phyloP scores from a whole-genome alignment of 1,140 invertebrate genomes.

The Sinonovacula constricta region DNA sequence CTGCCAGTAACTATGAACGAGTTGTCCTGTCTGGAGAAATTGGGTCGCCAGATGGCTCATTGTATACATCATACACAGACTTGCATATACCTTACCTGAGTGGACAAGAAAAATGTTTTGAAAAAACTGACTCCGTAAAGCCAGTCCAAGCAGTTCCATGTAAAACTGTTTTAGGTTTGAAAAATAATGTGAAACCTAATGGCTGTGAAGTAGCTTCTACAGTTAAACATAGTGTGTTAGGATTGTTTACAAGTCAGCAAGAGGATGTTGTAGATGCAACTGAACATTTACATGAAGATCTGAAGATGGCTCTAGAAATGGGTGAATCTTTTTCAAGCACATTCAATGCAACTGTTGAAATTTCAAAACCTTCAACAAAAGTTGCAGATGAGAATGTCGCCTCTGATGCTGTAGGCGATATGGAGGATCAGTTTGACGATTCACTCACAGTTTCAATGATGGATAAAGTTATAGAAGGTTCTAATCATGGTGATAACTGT shows the following conservation, averaged over 20 bases:
- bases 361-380: slow-evolving; percentile 1
- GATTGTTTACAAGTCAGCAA: slow-evolving; percentile 33
- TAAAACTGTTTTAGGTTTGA: neutral
- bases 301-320: slow-evolving; percentile 52
- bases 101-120: slow-evolving; percentile 60
- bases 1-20: slow-evolving; percentile 72
- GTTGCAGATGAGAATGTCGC: neutral
- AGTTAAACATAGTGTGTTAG: slow-evolving; percentile 10
- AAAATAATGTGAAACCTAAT: neutral
- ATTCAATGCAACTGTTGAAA: slow-evolving; percentile 24
- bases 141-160: neutral
- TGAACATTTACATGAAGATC: slow-evolving; percentile 46
- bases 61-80: slow-evolving; percentile 56
- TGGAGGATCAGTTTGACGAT: slow-evolving; percentile 49
- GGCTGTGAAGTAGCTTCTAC: neutral
- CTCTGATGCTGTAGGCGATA: neutral
- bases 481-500: no score
- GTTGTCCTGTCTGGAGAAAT: slow-evolving; percentile 46
- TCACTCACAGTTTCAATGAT: slow-evolving; percentile 67
- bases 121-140: slow-evolving; percentile 4
- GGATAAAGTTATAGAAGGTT: slow-evolving; percentile 57
- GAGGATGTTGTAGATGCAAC: neutral
- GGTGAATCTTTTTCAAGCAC: slow-evolving; percentile 52
- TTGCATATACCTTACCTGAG: slow-evolving; percentile 60
- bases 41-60: neutral